Base-by-base conservation (phyloP, 2,888 invertebrate species). In the Tetanocera ferruginea region DNA sequence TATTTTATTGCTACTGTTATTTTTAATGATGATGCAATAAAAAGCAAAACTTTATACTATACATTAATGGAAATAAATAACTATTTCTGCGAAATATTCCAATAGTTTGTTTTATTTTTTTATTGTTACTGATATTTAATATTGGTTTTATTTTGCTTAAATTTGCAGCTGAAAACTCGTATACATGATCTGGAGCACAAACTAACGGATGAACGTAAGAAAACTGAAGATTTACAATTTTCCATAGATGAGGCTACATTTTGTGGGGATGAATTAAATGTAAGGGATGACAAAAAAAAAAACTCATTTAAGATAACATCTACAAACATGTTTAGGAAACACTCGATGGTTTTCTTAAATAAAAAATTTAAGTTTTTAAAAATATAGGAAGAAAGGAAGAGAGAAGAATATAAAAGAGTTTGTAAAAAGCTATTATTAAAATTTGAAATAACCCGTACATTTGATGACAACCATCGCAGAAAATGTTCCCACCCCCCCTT, bases 181-280 rank as follows among this genome's bases (percentile, higher is more conserved):
- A 91, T 93, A 85, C 89, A 88, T 73, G 91, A 93, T 75, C 89
- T 95, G 78, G 90, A 91, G 82, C 91, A 92, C 79, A 93, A 93
- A 84, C 88, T 97, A 81, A 95, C 95, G 77, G 95, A 96, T 83
- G 96, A 96, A 85, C 88, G 92, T 83, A 93, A 94, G 86, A 96
- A 94, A 89, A 93, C 94, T 5, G 97, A 98, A 91, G 98, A 98
- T 89, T 91, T 98, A 80, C 94, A 96, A 90, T 98, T 98, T 88
- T 92, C 95, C 78, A 94, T 96, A 81, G 98, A 98, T 90, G 98
- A 98, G 88, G 97, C 97, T 83, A 94, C 95, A 66, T 95, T 98
- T 85, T 94, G 94, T 84, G 96, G 95, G 88, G 95, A 95, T 86
- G 98, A 98, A 88, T 92, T 96, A 83, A 95, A 96, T 93, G 97